These are phyloP conservation scores for Tetragnatha montana DNA, from an alignment of 2,888 invertebrate genomes.

Conservation along the genomic window DNA sequence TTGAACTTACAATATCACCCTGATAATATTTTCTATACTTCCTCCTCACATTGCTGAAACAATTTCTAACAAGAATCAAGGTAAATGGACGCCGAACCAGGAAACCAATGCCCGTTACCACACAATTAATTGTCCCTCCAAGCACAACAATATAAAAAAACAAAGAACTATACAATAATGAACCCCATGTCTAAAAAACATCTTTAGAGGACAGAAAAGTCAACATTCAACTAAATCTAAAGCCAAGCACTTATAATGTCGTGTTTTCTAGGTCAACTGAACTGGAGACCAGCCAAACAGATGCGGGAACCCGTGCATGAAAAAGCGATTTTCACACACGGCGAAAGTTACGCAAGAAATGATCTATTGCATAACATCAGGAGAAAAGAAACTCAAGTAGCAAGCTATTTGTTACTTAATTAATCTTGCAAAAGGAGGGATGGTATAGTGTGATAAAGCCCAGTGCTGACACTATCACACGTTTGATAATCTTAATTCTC, in stretches of 20 bases:
- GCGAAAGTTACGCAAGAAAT: not conserved
- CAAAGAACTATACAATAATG: not conserved
- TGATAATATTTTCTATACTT: no score
- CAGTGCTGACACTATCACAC: no score
- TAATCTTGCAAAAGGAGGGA: not conserved
- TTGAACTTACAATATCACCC: no score
- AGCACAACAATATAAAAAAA: not conserved
- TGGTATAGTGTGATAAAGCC: not conserved
- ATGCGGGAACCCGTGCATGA: slow-evolving; percentile 30
- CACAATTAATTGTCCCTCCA: no score
- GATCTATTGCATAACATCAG: not conserved
- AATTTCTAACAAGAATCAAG: no score
- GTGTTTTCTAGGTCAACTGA: not conserved
- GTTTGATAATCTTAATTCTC: no score
- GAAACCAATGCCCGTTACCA: no score
- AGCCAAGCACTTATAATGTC: slow-evolving; percentile 40
- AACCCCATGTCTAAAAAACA: not conserved
- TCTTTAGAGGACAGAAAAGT: not conserved
- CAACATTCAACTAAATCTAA: not conserved
- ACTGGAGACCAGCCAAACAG: slow-evolving; percentile 15
- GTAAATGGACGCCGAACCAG: no score
- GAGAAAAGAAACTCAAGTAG: not conserved
- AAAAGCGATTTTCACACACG: not conserved
- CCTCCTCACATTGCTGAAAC: no score
- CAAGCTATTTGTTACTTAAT: not conserved